Percentiles rank a stretch among this genome's conserved stretches.
Evolutionary conservation across 2,888 invertebrate species (phyloP).

Genomic region (Hyposoter dolosus): DNA sequence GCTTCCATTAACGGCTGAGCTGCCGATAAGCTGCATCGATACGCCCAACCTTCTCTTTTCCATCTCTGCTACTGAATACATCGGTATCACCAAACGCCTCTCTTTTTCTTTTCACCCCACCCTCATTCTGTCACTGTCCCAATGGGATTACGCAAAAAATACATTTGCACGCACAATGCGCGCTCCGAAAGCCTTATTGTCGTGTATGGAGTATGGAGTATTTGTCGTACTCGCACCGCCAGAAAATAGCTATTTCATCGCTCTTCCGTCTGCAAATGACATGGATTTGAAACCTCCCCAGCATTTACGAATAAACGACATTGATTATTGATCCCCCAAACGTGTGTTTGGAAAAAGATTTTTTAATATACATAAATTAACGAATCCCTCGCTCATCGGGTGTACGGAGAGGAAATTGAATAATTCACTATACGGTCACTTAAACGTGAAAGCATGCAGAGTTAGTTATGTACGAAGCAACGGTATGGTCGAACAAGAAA

Average conservation of each 20-base stretch:
- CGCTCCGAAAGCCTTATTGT: constrained; percentile 73
- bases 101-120: constrained; percentile 27
- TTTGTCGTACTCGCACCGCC: constrained; percentile 59
- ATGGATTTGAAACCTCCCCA: neutral
- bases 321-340: constrained; percentile 25
- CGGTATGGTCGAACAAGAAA: neutral
- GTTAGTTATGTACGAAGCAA: neutral
- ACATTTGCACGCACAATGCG: constrained; percentile 76
- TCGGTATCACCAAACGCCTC: constrained; percentile 52
- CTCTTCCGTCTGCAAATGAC: constrained; percentile 49
- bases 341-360: constrained; percentile 17
- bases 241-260: constrained; percentile 73
- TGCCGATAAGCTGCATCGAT: constrained; percentile 80
- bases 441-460: neutral
- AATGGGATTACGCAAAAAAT: constrained; percentile 77
- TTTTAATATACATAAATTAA: constrained; percentile 16
- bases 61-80: constrained; percentile 32
- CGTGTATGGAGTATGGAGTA: constrained; percentile 54
- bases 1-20: constrained; percentile 80
- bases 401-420: neutral
- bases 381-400: neutral
- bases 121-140: constrained; percentile 51
- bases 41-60: constrained; percentile 68
- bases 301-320: constrained; percentile 23
- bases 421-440: neutral